Evolutionary conservation across 2,113 vertebrate species (phyloP), one percentile per base, ranked within the genome.

Genomic region (Triplophysa rosa): DNA sequence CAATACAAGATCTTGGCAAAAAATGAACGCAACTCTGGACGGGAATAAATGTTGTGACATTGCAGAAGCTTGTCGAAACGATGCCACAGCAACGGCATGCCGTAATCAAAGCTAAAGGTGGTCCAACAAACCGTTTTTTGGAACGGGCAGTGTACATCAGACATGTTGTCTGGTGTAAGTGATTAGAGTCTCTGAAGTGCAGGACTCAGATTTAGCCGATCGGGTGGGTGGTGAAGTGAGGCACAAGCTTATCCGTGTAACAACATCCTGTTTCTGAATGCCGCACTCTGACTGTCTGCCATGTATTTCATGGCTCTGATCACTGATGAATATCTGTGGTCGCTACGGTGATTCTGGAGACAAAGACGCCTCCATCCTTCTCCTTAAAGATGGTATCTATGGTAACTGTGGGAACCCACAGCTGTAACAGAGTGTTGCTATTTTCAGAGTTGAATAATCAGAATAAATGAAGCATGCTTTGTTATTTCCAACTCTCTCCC

Each of bases 381-480:
- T 77, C 47, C 65, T 42, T 73, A 47, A 78, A 80, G 62, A 81
- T 45, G 78, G 80, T 81, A 72, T 81, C 80, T 77, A 82, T 87
- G 74, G 82, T 63, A 84, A 82, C 80, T 63, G 78, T 68, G 33
- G 70, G 69, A 77, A 66, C 61, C 26, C 67, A 45, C 45, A 65
- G 58, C 66, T 82, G 74, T 64, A 67, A 73, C 23, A 73, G 19
- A 52, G 78, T 23, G 37, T 37, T 19, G 21, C 24, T 80, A 82
- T 80, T 78, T 85, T 59, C 52, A 80, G 73, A 63, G 67, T 73
- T 73, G 73, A 67, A 69, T 64, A 56, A 77, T 84, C 67, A 62
- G 26, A 77, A 52, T 47, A 63, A 74, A 79, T 56, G 47, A 67
- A 67, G 64, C 47, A 69, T 68, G 66, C 56, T 69, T 68, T 75